Conservation (phyloP, 2,888 invertebrate genomes). For the Synergus gifuensis region DNA sequence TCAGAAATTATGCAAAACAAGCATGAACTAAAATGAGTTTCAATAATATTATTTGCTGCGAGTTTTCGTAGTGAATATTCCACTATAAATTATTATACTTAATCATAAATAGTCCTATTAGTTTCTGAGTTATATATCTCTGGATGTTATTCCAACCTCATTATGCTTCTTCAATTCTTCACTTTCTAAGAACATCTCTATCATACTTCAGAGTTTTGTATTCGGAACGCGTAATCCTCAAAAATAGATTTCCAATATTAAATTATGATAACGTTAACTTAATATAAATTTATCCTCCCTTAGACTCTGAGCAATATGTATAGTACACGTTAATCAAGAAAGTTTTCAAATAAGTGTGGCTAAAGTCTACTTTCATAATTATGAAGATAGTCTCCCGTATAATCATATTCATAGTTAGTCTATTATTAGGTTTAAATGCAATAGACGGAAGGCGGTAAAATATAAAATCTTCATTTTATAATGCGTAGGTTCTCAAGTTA, state of each 20-base stretch:
- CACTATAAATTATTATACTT: constrained; percentile 24
- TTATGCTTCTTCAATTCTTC: constrained; percentile 36
- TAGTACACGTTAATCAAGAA: neutral
- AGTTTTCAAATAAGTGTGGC: neutral
- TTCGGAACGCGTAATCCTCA: neutral
- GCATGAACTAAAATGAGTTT: neutral
- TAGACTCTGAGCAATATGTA: neutral
- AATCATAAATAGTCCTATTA: constrained; percentile 12
- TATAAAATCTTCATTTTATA: constrained; percentile 19
- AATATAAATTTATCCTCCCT: neutral
- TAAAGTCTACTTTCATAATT: neutral
- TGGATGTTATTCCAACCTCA: constrained; percentile 36
- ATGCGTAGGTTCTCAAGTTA: neutral
- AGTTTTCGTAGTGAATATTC: neutral
- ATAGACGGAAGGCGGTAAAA: neutral
- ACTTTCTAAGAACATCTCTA: constrained; percentile 25
- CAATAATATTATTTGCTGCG: neutral
- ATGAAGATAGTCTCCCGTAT: neutral
- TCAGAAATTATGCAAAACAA: neutral
- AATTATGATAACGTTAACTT: neutral
- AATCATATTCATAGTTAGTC: neutral
- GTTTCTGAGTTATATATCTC: constrained; percentile 12
- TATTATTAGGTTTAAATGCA: constrained; percentile 15
- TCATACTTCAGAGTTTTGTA: constrained; percentile 21
- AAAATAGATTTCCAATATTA: constrained; percentile 37